phyloP scores from a whole-genome alignment of 2,797 vertebrate genomes.

The Enteromius fasciolatus region DNA sequence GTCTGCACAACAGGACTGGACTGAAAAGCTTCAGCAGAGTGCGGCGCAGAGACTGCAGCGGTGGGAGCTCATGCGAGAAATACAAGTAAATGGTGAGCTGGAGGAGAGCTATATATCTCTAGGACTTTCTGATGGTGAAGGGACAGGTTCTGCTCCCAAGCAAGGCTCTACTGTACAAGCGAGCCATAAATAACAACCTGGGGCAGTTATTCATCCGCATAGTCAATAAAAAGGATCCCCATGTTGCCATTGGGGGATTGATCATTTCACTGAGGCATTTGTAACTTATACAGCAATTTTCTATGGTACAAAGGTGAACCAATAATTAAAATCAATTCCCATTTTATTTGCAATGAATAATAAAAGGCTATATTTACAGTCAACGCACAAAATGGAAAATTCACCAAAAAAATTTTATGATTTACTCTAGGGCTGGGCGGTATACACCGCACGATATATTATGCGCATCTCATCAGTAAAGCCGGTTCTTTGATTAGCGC shows the following conservation, averaged over 20 bases:
- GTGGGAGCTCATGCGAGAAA: constrained; percentile 74
- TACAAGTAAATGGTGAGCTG: constrained; percentile 78
- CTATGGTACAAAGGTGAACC: background rate
- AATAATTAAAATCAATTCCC: background rate
- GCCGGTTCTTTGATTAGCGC: no score
- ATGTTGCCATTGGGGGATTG: constrained; percentile 38
- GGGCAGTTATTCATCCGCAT: constrained; percentile 65
- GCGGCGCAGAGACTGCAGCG: constrained; percentile 68
- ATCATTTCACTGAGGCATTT: constrained; percentile 20
- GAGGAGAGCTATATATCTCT: constrained; percentile 74
- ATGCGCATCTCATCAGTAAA: no score
- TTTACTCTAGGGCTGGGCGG: no score
- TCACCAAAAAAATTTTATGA: background rate
- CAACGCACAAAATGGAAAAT: background rate
- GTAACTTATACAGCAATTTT: background rate
- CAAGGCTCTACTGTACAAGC: constrained; percentile 63
- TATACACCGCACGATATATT: no score
- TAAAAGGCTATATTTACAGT: background rate
- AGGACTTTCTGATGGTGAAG: constrained; percentile 73
- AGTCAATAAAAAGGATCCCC: constrained; percentile 64
- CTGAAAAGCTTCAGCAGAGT: constrained; percentile 52
- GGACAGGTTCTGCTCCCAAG: constrained; percentile 63
- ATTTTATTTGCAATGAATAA: background rate
- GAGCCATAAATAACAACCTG: constrained; percentile 64
- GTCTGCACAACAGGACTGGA: constrained; percentile 3